Evolutionary conservation across 92 coral and sea anemone genomes (phyloP), one percentile per base, ranked within the genome.

Genomic region (Porites rus): DNA sequence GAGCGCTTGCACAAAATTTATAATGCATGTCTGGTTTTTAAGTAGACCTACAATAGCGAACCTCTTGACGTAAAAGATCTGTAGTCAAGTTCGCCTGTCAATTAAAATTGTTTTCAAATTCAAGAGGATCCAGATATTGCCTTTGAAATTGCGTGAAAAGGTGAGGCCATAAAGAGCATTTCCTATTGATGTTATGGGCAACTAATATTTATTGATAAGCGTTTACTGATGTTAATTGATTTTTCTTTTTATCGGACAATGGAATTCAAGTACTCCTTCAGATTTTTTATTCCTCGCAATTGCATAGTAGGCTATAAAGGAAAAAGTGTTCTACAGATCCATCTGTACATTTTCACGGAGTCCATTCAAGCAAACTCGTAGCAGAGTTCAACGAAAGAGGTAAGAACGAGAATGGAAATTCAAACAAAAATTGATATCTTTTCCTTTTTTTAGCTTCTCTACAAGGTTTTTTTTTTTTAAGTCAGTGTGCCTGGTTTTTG

Each of bases 271-370:
- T 16, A 52, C 63, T 62, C 63, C 28, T 24, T 51, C 51, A 51
- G 21, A 22, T 25, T 31, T 13, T 79, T 79, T 13, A 14, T 24
- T 7, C 17, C 50, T 13, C 38, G 25, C 56, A 69, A 80, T 51
- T 80, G 24, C n/a, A 8, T 17, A 18, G n/a, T 54, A 25, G 20
- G 9, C 65, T 81, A 81, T 81, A 81, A 81, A 81, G 11, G 77
- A 53, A 54, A 67, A 11, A 80, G 74, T 24, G 38, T 80, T 53
- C 19, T 24, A n/a, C 25, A 18, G 10, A 7, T 31, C 74, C 54
- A 50, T 50, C 22, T 51, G 59, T 59, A 22, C 12, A 18, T 76
- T 69, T 69, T 24, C 69, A 66, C 69, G 51, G 31, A 25, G 58
- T 53, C 54, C 46, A 1, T 56, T 17, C 56, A 52, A 19, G 24